Evolutionary conservation across 53 echinoderm and acorn worm species (phyloP).

Genomic region (Luidia sarsii): DNA sequence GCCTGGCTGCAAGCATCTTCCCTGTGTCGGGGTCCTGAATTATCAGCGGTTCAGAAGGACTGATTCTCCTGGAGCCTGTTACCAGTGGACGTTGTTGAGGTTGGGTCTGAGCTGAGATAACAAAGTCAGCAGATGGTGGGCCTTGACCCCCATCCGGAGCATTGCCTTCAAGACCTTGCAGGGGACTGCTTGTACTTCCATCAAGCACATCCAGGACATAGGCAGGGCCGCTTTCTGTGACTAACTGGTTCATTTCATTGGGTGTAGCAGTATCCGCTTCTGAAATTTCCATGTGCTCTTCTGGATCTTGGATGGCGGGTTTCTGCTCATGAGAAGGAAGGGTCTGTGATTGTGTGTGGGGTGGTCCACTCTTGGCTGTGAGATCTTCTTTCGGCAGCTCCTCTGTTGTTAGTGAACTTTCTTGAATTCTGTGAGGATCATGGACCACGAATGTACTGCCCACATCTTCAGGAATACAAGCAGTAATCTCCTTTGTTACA

Average conservation of each 20-base stretch:
- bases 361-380: too few species aligned
- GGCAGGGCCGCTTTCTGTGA: conserved; percentile 57
- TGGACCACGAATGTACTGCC: conserved; percentile 10
- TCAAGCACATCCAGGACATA: conserved; percentile 3
- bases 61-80: conserved; percentile 31
- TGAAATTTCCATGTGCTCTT: background rate
- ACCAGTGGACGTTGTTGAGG: conserved; percentile 39
- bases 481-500: background rate
- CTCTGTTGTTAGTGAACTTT: too few species aligned
- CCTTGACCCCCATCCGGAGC: conserved; percentile 15
- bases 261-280: background rate
- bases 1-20: conserved; percentile 1
- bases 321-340: background rate
- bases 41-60: conserved; percentile 2
- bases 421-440: too few species aligned
- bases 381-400: too few species aligned
- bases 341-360: too few species aligned
- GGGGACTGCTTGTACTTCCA: conserved; percentile 1
- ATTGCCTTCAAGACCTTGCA: conserved; percentile 17
- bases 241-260: conserved; percentile 37
- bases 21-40: conserved; percentile 59
- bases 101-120: conserved; percentile 37
- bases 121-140: conserved; percentile 51
- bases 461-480: background rate
- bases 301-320: too few species aligned